These are phyloP conservation scores for Ommatoiulus sabulosus DNA, from an alignment of 2,888 invertebrate species.

Conservation along the genomic window DNA sequence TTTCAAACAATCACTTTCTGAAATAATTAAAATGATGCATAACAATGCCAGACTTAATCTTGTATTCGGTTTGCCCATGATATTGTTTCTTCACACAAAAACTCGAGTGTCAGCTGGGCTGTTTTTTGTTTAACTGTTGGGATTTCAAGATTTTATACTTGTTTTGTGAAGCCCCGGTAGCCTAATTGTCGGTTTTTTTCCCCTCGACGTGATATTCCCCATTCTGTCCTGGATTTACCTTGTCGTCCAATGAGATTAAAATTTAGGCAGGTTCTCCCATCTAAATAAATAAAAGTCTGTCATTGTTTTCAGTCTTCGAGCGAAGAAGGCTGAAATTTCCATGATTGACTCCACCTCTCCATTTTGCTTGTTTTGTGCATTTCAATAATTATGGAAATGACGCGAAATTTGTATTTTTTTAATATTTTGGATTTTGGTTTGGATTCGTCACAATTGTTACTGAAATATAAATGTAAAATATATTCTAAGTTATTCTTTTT, in stretches of 20 bases:
- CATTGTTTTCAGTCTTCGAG: background rate
- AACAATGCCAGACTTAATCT: background rate
- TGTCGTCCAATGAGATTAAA: slow-evolving; percentile 1
- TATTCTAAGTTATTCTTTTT: no score
- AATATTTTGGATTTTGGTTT: no score
- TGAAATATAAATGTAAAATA: no score
- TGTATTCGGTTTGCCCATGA: background rate
- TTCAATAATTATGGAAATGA: no score
- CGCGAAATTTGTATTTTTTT: no score
- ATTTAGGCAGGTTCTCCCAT: background rate
- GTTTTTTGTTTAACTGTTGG: background rate
- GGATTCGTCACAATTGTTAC: no score
- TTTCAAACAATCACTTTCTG: background rate
- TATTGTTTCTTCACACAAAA: background rate
- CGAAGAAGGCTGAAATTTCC: background rate
- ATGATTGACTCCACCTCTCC: background rate
- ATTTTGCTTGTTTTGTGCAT: background rate
- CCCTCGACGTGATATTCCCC: background rate
- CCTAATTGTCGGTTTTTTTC: background rate
- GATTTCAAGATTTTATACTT: background rate
- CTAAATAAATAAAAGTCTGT: background rate
- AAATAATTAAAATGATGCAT: background rate
- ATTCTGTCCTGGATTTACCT: background rate
- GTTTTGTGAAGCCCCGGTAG: background rate
- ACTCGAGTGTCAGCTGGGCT: background rate